phyloP scores from a whole-genome alignment of 2,113 vertebrate species.

The Choloepus hoffmanni region DNA sequence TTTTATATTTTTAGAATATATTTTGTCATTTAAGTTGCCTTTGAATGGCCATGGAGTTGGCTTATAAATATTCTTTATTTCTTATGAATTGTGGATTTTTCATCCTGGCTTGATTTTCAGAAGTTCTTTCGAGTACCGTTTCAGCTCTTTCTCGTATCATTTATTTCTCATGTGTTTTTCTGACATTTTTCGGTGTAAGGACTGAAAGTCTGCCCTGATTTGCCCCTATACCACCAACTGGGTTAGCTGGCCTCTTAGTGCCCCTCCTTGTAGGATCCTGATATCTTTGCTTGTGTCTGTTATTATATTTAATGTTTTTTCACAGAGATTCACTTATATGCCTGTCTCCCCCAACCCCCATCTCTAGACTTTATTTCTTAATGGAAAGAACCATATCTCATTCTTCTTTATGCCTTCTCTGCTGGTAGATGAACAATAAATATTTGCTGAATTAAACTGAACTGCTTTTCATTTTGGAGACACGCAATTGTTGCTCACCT shows the following conservation, averaged over 20 bases:
- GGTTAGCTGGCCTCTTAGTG: not conserved
- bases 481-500: not conserved
- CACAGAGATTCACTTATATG: not conserved
- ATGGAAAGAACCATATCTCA: not conserved
- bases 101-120: not conserved
- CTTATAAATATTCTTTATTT: not conserved
- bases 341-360: not conserved
- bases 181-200: not conserved
- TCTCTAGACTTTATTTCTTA: not conserved
- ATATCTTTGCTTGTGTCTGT: not conserved
- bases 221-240: not conserved
- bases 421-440: not conserved
- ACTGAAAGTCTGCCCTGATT: not conserved
- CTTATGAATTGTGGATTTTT: not conserved
- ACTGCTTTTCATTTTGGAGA: not conserved
- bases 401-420: not conserved
- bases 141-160: not conserved
- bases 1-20: not conserved
- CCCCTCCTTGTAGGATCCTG: not conserved
- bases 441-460: not conserved
- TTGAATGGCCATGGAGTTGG: not conserved
- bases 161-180: slow-evolving; percentile 19
- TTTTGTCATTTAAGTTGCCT: slow-evolving; percentile 14
- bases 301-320: not conserved
- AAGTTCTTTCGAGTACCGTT: not conserved